Base-by-base conservation (phyloP, 2,797 vertebrate species). In the Limosa lapponica region DNA sequence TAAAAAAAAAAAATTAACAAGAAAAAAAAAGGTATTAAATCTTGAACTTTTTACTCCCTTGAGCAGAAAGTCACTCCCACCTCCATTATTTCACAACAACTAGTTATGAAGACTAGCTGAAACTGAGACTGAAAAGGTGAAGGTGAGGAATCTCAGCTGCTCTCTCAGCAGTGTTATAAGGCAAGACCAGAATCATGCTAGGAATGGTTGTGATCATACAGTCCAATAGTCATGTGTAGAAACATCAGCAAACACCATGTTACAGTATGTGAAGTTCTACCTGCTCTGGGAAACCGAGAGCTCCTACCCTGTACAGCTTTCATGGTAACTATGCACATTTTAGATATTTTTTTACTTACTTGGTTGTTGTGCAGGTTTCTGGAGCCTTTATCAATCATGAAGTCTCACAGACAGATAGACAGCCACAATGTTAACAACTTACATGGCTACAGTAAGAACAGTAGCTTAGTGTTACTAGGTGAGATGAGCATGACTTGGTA, bases 91-190 rank as follows among this genome's bases (percentile, higher is more conserved):
- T 94, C 70, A 67, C 59, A 71, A 49, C 61, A 85, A 34, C 10
- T 41, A 43, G 32, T 87, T 82, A 41, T 6, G n/a, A 64, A 82
- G 20, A 54, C 37, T 46, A 46, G 46, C 62, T 81, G 69, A 81
- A 95, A 67, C 6, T 3, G 8, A 90, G 69, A 69, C 51, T 72
- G 66, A 75, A 93, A 89, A 92, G 14, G 25, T 73, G 43, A 84
- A 90, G 73, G 30, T 73, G 65, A 96, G 43, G 39, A 92, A 71
- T 61, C 66, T 93, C 89, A 95, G 67, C 36, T 82, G 57, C 54
- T 65, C 25, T 69, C 39, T 32, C 49, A 88, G 24, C 8, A 15
- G 5, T 61, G 27, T 57, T 65, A n/a, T 30, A 74, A 95, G 44
- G 13, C 41, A 90, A 72, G 67, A 71, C 24, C 16, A 49, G 59